phyloP scores from a whole-genome alignment of 2,888 invertebrate genomes.

The Prenolepis imparis region DNA sequence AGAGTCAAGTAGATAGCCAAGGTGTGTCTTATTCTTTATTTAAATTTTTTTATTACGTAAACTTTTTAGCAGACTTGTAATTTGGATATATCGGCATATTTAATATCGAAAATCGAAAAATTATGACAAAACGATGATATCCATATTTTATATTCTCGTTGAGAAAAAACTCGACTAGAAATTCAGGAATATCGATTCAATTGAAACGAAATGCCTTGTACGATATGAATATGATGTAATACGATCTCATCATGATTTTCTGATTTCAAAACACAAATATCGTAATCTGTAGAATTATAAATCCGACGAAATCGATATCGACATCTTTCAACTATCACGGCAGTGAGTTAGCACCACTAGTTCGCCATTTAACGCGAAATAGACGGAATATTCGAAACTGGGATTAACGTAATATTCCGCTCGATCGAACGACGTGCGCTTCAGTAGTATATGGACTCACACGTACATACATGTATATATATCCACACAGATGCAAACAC shows the following conservation, averaged over 20 bases:
- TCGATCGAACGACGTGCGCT: slow-evolving; percentile 39
- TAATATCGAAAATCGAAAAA: background rate
- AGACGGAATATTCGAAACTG: slow-evolving; percentile 53
- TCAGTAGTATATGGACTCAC: background rate
- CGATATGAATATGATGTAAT: background rate
- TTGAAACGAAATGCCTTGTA: background rate
- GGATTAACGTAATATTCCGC: slow-evolving; percentile 51
- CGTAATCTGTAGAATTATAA: slow-evolving; percentile 14
- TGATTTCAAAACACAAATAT: background rate
- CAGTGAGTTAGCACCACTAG: slow-evolving; percentile 28
- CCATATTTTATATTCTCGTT: background rate
- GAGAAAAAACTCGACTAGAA: background rate
- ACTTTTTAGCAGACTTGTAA: background rate
- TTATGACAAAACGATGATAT: background rate
- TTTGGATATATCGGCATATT: background rate
- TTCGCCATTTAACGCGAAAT: slow-evolving; percentile 46
- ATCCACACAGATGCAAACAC: background rate
- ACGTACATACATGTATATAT: background rate
- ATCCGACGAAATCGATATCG: slow-evolving; percentile 14
- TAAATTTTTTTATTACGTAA: background rate
- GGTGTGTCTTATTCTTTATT: background rate
- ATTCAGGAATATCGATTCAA: background rate
- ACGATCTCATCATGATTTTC: slow-evolving; percentile 5
- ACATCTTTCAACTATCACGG: slow-evolving; percentile 1
- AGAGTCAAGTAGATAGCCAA: background rate